Evolutionary conservation across 2,797 vertebrate genomes (phyloP), one percentile per base, ranked within the genome.

Genomic region (Lepidocolaptes lacrymiger): DNA sequence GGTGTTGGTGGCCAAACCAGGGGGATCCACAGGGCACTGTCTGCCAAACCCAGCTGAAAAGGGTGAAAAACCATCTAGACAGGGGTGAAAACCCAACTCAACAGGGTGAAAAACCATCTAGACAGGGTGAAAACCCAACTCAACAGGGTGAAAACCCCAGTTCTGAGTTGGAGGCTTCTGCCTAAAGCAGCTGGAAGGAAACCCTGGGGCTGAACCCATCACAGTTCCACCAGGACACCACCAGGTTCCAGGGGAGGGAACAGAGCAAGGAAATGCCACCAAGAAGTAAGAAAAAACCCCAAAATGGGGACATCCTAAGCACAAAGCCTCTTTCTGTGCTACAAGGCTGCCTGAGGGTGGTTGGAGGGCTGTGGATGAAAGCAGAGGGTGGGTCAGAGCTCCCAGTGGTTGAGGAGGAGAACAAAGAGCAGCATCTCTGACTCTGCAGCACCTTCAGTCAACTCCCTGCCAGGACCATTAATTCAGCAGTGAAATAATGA

Each of bases 241-340:
- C 0, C 26, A 27, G 0, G 26, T 23, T 49, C 1, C 66, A 44
- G 36, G 39, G 64, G 24, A 48, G 26, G 10, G 32, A 44, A 44
- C 9, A 32, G 36, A 44, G 80, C 41, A 41, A 59, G 27, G 39
- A 77, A 85, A 9, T n/a, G 44, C 7, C 54, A 51, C 32, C 41
- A 24, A 28, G 49, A 55, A 67, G 62, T 52, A 30, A 77, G 32
- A 21, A 34, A 67, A 54, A 69, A 1, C 5, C 2, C 28, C 1
- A 1, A 61, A 71, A 66, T 12, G 16, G 12, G 51, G 58, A 66
- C 17, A 17, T 1, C 12, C 26, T 16, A 54, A 51, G 8, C 19
- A 28, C 3, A 75, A 88, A 75, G 6, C 43, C 51, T 49, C 11
- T 4, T 51, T 37, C 28, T 39, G 12, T 18, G 26, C 7, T 16